These are phyloP conservation scores for Xanthia togata DNA, from an alignment of 2,888 invertebrate genomes.

Conservation along the genomic window DNA sequence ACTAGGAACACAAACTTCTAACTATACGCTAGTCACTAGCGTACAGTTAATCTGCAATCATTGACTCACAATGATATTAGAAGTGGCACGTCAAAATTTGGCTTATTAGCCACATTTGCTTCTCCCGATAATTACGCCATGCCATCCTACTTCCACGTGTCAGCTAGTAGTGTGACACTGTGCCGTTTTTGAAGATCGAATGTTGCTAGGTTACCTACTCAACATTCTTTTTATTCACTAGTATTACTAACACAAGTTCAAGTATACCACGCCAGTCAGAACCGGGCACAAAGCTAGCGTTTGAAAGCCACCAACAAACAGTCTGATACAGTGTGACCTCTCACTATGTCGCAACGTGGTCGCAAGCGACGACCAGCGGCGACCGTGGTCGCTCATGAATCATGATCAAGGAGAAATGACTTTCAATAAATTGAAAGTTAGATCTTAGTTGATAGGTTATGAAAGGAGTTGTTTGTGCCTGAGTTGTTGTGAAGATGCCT, in stretches of 20 bases:
- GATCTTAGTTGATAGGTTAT: constrained; percentile 24
- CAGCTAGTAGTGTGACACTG: too few species aligned
- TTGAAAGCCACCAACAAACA: constrained; percentile 48
- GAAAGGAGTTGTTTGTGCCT: constrained; percentile 21
- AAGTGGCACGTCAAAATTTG: too few species aligned
- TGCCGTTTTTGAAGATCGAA: too few species aligned
- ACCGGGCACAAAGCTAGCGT: constrained; percentile 4
- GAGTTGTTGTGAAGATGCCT: not conserved
- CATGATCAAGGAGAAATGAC: constrained; percentile 64
- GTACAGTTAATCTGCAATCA: not conserved
- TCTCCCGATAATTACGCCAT: too few species aligned
- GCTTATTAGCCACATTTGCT: too few species aligned
- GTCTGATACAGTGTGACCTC: constrained; percentile 55
- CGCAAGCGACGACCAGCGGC: constrained; percentile 28
- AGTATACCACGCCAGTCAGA: constrained; percentile 13
- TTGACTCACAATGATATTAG: not conserved
- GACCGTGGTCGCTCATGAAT: constrained; percentile 51
- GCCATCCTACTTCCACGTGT: too few species aligned
- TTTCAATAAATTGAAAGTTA: constrained; percentile 64
- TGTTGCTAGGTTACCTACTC: too few species aligned
- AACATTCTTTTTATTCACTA: not conserved
- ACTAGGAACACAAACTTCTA: too few species aligned
- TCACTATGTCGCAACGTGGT: constrained; percentile 54
- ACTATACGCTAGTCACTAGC: too few species aligned
- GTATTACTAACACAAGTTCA: constrained; percentile 11